Conservation (phyloP, 2,797 vertebrate species). For the Sorex maritimensis region DNA sequence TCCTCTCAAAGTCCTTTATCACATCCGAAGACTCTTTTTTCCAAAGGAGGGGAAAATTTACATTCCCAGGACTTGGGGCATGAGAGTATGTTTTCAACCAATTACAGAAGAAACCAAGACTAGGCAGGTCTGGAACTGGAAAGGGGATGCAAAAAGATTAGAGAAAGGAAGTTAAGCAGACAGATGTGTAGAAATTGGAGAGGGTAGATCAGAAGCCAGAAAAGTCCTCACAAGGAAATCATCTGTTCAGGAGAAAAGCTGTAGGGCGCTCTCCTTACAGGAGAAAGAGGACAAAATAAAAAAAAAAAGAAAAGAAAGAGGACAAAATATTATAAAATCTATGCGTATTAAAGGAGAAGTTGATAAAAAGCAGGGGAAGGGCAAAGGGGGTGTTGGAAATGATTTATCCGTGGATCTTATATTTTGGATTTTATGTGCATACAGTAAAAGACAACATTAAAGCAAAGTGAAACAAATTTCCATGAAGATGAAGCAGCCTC, state of each 20-base stretch:
- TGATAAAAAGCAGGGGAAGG: neutral
- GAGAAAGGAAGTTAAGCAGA: neutral
- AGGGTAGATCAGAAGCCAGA: neutral
- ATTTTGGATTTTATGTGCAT: neutral
- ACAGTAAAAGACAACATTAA: neutral
- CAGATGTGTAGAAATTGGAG: neutral
- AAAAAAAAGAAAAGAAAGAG: neutral
- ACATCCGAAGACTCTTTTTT: neutral
- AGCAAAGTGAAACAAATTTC: neutral
- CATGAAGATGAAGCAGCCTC: conserved; percentile 2
- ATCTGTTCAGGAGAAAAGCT: neutral
- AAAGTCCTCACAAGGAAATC: neutral
- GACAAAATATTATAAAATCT: neutral
- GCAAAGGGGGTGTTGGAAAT: neutral
- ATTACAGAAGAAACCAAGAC: neutral
- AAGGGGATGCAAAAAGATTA: neutral
- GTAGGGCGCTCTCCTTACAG: too few relatives aligned
- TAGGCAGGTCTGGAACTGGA: neutral
- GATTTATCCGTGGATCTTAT: neutral
- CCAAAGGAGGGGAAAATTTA: neutral
- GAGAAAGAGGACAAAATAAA: neutral
- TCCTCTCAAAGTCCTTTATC: neutral
- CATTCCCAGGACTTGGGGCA: neutral
- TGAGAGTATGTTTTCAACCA: neutral
- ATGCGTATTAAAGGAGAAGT: neutral